These are phyloP conservation scores for Paramormyrops hopkinsi DNA, from an alignment of 2,797 vertebrate genomes.

Conservation along the genomic window DNA sequence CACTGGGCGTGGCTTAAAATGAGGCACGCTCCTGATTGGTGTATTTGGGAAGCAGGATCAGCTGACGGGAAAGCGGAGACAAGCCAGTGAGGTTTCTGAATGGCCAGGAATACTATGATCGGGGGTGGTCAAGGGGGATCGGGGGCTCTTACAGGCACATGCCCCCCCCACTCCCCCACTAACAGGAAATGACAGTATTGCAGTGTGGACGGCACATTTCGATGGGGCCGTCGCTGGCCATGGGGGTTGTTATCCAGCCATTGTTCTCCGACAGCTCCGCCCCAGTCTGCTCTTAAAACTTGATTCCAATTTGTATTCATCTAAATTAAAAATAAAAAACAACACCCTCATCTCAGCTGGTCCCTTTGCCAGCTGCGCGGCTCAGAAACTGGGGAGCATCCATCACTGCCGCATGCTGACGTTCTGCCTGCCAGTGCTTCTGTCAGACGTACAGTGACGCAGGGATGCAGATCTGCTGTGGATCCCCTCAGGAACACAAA, in stretches of 20 bases:
- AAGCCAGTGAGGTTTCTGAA: not conserved
- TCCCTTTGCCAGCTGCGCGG: not conserved
- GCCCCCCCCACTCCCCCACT: not conserved
- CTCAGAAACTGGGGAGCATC: not conserved
- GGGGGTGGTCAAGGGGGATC: not conserved
- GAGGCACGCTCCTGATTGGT: not conserved
- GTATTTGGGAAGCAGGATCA: not conserved
- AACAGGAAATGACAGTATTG: not conserved
- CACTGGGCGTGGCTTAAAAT: not conserved
- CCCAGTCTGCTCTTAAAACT: not conserved
- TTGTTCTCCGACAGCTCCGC: not conserved
- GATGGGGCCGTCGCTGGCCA: not conserved
- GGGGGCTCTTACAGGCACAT: not conserved
- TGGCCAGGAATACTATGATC: not conserved
- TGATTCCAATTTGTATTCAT: not conserved
- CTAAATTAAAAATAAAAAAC: not conserved
- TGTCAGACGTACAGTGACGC: not conserved
- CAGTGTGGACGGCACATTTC: not conserved
- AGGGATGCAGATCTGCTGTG: not conserved
- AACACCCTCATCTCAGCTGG: not conserved
- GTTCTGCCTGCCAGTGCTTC: not conserved
- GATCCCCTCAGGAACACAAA: not conserved
- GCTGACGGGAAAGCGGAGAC: not conserved
- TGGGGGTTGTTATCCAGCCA: not conserved
- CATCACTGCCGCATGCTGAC: not conserved